A percentile compares a stretch with the other conserved stretches of the same genome.
Conservation (phyloP, 2,797 vertebrate genomes). For the Malurus leucopterus region DNA sequence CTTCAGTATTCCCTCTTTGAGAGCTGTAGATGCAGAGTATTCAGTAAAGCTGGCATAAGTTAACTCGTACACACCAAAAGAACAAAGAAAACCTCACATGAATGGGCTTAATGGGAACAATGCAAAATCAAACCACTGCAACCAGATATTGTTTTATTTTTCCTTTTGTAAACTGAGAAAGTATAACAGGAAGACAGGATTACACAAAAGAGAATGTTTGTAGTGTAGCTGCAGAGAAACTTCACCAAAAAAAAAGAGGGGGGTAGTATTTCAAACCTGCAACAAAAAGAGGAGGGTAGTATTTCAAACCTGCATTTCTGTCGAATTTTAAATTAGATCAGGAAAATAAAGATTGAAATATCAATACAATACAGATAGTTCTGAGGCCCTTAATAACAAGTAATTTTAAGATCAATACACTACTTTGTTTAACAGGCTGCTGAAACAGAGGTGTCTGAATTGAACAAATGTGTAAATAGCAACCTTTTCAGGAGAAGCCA, state of each 20-base stretch:
- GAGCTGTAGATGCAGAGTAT: neutral
- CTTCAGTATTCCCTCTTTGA: neutral
- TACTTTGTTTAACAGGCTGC: neutral
- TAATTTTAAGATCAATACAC: conserved; percentile 8
- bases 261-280: too few relatives aligned
- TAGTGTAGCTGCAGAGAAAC: neutral
- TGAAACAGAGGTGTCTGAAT: neutral
- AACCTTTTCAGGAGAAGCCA: neutral
- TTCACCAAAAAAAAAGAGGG: neutral
- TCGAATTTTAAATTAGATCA: neutral
- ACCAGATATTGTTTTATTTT: neutral
- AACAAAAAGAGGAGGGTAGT: neutral
- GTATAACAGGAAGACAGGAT: neutral
- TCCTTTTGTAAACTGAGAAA: neutral
- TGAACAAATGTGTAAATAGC: neutral
- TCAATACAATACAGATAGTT: neutral
- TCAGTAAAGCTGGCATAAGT: neutral
- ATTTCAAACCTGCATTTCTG: neutral
- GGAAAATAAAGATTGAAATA: conserved; percentile 12
- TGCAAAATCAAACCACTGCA: neutral
- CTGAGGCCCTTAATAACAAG: neutral
- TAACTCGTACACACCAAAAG: neutral
- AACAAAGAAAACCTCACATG: neutral
- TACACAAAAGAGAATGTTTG: neutral
- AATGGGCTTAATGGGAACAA: neutral